Conservation (phyloP, 1,140 invertebrate species). For the Antheraea mylitta region DNA sequence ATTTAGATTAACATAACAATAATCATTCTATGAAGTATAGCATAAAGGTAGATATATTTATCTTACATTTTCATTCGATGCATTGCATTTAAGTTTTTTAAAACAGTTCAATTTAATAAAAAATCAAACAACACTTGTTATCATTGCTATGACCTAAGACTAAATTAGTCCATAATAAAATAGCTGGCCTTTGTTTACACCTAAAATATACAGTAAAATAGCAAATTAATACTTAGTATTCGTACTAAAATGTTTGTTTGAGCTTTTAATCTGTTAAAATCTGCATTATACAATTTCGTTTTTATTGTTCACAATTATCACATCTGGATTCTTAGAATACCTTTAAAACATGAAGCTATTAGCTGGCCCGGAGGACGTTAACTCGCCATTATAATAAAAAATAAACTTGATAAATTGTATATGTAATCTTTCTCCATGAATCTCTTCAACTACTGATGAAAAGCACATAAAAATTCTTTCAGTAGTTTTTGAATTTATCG, state of each 20-base stretch:
- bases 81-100: conserved; percentile 74
- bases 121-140: conserved; percentile 70
- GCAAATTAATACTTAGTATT: conserved; percentile 1
- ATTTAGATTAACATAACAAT: conserved; percentile 31
- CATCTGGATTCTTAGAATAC: no score
- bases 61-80: conserved; percentile 72
- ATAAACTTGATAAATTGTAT: no score
- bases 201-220: conserved; percentile 23
- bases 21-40: conserved; percentile 49
- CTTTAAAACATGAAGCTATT: no score
- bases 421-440: no score
- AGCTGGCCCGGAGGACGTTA: no score
- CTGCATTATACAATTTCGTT: not conserved
- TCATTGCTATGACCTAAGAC: conserved; percentile 52
- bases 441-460: no score
- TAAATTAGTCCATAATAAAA: conserved; percentile 42
- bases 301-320: no score
- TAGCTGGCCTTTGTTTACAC: conserved; percentile 48
- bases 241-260: not conserved
- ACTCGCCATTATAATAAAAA: no score
- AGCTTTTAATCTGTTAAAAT: not conserved
- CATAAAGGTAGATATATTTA: conserved; percentile 69
- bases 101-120: conserved; percentile 73
- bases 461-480: no score
- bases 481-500: no score